Base-by-base conservation (phyloP, 2,888 invertebrate genomes). In the Nowickia ferox region DNA sequence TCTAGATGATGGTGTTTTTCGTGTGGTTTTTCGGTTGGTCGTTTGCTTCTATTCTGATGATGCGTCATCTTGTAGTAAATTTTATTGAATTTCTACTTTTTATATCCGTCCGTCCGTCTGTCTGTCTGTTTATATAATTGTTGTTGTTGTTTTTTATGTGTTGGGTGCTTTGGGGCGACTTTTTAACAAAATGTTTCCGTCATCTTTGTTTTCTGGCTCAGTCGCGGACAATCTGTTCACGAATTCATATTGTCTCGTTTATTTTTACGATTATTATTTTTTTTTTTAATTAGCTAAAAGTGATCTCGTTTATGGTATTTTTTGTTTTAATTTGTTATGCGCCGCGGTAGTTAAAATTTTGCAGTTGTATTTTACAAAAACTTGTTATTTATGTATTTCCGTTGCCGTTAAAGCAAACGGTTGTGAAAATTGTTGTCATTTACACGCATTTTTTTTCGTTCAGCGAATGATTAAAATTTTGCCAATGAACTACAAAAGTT, bases 171-270 rank as follows among this genome's bases (percentile, higher is more conserved):
- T 55, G 71, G 72, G 80, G 75, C 59, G 71, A 72, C 69, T 79
- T 82, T 66, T 79, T 55, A 74, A 84, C 80, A 76, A 80, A 79
- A 76, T 80, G 74, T 87, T 82, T 85, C 83, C 85, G 85, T 76
- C 84, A 71, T 80, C 80, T 84, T 87, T 84, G 74, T 76, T 76
- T 84, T 75, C 78, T 78, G 66, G 48, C 74, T 85, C 83, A 85
- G 82, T 84, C 79, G 76, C 72, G 57, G 74, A 83, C 77, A 86
- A 86, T 79, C 86, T 76, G 75, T 86, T 72, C 66, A 83, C 83
- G 86, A 80, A 86, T 83, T 76, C 81, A 59, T 81, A 78, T 69
- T 84, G 82, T 77, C 80, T 71, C 57, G 77, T 77, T 63, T 69
- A 17, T 57, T 79, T 61, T 69, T 48, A 46, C 66, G 38, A 66